Evolutionary conservation across 2,888 invertebrate species (phyloP).

Genomic region (Rosalia funebris): DNA sequence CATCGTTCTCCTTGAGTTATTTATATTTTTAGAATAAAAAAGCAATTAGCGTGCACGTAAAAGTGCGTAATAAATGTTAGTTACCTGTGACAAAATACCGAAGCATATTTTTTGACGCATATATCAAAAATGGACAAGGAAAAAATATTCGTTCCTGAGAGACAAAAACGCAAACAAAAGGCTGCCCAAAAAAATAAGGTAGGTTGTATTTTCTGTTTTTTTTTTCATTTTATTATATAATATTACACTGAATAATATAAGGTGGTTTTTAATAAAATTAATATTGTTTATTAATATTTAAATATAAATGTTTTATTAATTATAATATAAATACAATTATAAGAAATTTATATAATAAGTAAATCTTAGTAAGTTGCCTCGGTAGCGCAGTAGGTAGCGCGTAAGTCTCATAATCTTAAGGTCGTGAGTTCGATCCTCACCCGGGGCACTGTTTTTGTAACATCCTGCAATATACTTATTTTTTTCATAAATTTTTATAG

Average conservation of each 20-base stretch:
- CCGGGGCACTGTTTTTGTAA: conserved; percentile 71
- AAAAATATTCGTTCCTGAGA: conserved; percentile 43
- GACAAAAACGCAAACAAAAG: conserved; percentile 47
- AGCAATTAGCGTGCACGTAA: conserved; percentile 19
- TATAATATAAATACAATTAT: too few species aligned
- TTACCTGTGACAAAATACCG: conserved; percentile 11
- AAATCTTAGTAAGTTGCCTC: too few species aligned
- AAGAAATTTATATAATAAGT: too few species aligned
- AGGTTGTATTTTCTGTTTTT: conserved; percentile 22
- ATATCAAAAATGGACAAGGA: conserved; percentile 39
- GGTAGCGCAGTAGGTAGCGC: conserved; percentile 90
- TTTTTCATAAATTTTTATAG: too few species aligned
- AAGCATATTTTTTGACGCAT: background rate
- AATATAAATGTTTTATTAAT: too few species aligned
- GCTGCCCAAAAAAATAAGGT: conserved; percentile 45
- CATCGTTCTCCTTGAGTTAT: conserved; percentile 37
- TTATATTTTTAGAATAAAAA: conserved; percentile 36
- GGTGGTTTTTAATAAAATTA: too few species aligned
- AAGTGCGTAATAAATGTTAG: conserved; percentile 22
- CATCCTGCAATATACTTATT: too few species aligned
- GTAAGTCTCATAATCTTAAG: conserved; percentile 93
- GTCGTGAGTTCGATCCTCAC: conserved; percentile 97
- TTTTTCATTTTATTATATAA: too few species aligned
- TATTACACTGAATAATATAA: too few species aligned
- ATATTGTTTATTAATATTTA: too few species aligned